Percentiles rank a stretch among this genome's conserved stretches.
Evolutionary conservation across 2,797 vertebrate genomes (phyloP).

Genomic region (Pipistrellus kuhlii): DNA sequence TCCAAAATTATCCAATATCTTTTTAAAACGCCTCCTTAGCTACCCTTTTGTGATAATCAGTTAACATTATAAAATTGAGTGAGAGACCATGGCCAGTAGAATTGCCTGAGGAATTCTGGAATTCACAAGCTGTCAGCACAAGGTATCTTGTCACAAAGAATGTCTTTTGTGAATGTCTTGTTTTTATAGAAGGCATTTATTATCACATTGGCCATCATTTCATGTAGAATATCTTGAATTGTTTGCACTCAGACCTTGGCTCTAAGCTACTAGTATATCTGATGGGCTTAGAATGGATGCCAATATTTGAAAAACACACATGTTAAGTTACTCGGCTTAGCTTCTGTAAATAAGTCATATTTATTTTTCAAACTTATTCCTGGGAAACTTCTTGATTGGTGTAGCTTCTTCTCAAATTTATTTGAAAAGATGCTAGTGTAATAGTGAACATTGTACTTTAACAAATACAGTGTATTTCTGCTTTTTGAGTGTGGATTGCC

Average conservation of each 20-base stretch:
- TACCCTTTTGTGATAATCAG: neutral
- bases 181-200: slow-evolving; percentile 67
- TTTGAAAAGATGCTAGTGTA: neutral
- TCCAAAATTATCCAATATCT: neutral
- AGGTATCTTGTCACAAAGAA: slow-evolving; percentile 56
- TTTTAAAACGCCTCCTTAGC: slow-evolving; percentile 1
- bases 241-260: slow-evolving; percentile 55
- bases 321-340: neutral
- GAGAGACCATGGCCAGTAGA: neutral
- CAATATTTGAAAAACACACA: slow-evolving; percentile 47
- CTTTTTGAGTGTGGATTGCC: neutral
- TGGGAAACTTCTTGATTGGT: slow-evolving; percentile 2
- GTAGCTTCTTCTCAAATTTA: slow-evolving; percentile 47
- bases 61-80: slow-evolving; percentile 47
- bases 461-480: neutral
- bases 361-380: slow-evolving; percentile 22
- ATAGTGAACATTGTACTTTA: slow-evolving; percentile 53
- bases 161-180: slow-evolving; percentile 63
- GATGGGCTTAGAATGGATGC: slow-evolving; percentile 16
- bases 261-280: neutral
- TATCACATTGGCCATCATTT: slow-evolving; percentile 60
- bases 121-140: slow-evolving; percentile 60
- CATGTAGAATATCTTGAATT: slow-evolving; percentile 53
- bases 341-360: slow-evolving; percentile 42
- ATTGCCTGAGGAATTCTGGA: slow-evolving; percentile 42